Evolutionary conservation across 2,797 vertebrate genomes (phyloP).

Genomic region (Hydrolagus colliei): DNA sequence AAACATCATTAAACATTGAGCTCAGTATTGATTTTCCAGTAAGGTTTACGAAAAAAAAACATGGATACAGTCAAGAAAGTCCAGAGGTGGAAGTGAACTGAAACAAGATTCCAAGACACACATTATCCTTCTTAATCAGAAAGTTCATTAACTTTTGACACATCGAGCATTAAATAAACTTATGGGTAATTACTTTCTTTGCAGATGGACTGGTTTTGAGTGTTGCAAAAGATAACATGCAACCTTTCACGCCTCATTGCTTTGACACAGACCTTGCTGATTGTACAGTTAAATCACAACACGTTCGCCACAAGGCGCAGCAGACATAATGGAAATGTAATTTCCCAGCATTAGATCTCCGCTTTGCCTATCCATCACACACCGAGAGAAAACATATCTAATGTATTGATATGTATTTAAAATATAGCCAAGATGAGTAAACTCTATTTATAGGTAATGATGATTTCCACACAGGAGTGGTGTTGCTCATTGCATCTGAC

Average conservation of each 20-base stretch:
- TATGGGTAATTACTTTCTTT: conserved; percentile 33
- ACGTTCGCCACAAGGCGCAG: background rate
- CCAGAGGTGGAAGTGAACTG: background rate
- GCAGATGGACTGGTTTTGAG: conserved; percentile 3
- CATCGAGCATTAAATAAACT: conserved; percentile 29
- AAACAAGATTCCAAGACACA: background rate
- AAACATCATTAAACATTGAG: background rate
- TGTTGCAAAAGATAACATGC: conserved; percentile 14
- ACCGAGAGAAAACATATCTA: background rate
- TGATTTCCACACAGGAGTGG: background rate
- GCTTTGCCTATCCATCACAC: background rate
- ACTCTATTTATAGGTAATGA: background rate
- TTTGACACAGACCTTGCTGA: conserved; percentile 23
- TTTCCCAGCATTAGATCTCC: background rate
- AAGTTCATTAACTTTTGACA: conserved; percentile 33
- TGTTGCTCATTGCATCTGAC: background rate
- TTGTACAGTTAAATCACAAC: background rate
- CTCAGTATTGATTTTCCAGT: conserved; percentile 13
- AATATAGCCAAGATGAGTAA: background rate
- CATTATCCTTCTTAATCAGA: conserved; percentile 33
- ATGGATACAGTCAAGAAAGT: background rate
- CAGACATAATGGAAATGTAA: background rate
- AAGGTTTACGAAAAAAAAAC: conserved; percentile 6
- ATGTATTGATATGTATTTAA: background rate
- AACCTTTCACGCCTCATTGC: conserved; percentile 32